These are phyloP conservation scores for Amphiura filiformis DNA, from an alignment of 35 echinoderm and acorn worm species.

Conservation along the genomic window DNA sequence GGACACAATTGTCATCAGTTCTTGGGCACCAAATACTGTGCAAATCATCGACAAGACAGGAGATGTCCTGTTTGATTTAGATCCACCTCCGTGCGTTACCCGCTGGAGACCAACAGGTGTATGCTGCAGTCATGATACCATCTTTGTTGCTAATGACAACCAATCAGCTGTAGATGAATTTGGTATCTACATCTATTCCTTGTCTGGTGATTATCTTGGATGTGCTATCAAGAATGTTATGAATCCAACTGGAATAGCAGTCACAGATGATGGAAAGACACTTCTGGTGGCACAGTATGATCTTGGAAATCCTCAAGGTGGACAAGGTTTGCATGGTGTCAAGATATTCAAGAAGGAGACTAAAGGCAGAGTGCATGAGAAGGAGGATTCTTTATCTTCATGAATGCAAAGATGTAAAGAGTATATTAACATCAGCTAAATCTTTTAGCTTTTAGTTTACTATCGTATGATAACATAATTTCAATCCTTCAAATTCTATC, in stretches of 20 bases:
- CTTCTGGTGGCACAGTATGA: background rate
- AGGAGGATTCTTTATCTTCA: too few species aligned
- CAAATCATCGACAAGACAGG: background rate
- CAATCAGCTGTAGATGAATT: background rate
- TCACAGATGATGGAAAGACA: background rate
- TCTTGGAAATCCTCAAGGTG: background rate
- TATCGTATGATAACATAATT: too few species aligned
- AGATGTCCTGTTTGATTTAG: background rate
- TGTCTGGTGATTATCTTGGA: background rate
- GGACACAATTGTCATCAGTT: background rate
- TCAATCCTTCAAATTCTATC: too few species aligned
- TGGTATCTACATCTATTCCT: background rate
- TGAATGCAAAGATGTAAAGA: too few species aligned
- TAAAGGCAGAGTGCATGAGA: too few species aligned
- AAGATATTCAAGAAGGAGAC: background rate
- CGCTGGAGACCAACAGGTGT: background rate
- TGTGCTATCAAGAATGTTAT: background rate
- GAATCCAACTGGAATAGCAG: background rate
- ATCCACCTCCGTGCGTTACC: background rate
- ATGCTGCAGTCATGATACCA: background rate
- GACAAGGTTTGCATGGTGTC: background rate
- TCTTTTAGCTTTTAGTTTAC: too few species aligned
- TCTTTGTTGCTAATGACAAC: background rate
- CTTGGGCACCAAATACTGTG: background rate
- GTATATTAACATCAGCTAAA: too few species aligned